Percentiles rank a stretch among this genome's conserved stretches.
These are phyloP conservation scores for Labia minor DNA, from an alignment of 2,888 invertebrate genomes.

Conservation along the genomic window DNA sequence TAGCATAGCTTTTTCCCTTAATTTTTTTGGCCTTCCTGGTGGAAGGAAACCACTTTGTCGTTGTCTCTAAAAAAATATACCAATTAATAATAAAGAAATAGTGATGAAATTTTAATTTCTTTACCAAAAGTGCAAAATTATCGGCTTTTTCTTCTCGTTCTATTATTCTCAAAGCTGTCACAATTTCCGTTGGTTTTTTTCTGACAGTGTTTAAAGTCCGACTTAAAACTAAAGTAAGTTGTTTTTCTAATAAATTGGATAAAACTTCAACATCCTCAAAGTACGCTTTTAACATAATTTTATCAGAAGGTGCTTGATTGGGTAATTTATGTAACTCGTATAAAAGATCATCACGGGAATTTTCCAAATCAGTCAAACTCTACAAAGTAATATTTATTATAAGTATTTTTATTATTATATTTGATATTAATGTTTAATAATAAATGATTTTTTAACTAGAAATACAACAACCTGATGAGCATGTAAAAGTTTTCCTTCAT, in stretches of 20 bases:
- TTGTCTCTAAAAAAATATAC: constrained; percentile 45
- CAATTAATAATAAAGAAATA: background rate
- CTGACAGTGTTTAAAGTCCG: constrained; percentile 87
- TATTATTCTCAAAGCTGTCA: constrained; percentile 89
- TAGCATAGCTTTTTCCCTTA: constrained; percentile 77
- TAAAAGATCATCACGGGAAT: constrained; percentile 88
- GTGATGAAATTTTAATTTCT: no score
- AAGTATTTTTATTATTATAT: no score
- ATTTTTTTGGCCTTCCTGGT: constrained; percentile 85
- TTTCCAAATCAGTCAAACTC: constrained; percentile 89
- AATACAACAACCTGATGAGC: constrained; percentile 64
- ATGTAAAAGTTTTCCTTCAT: constrained; percentile 85
- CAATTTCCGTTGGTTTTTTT: constrained; percentile 89
- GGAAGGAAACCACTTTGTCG: constrained; percentile 81
- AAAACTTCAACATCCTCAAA: constrained; percentile 91
- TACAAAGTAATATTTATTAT: constrained; percentile 33
- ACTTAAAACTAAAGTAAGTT: constrained; percentile 77
- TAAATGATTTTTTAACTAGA: constrained; percentile 15
- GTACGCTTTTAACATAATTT: constrained; percentile 86
- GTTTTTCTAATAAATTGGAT: constrained; percentile 79
- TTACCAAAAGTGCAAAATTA: constrained; percentile 62
- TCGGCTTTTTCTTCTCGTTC: constrained; percentile 95
- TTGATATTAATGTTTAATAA: constrained; percentile 14
- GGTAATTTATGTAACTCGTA: constrained; percentile 90
- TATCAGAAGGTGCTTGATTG: constrained; percentile 80